These are phyloP conservation scores for Troilus luridus DNA, from an alignment of 2,888 invertebrate genomes.

Conservation along the genomic window DNA sequence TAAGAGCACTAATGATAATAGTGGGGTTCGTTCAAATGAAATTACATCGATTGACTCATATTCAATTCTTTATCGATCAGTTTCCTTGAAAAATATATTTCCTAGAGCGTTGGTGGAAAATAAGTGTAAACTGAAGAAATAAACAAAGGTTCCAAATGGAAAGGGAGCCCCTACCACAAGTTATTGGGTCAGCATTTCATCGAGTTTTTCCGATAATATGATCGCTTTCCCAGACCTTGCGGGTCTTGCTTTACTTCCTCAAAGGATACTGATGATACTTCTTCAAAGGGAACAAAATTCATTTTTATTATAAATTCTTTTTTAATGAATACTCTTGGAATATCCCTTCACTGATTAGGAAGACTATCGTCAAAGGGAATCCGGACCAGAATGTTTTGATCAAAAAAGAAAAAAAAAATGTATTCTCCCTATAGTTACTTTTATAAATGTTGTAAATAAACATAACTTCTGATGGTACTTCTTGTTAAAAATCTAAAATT, in stretches of 20 bases:
- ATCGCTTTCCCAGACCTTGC: not conserved
- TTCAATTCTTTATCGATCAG: too few species aligned
- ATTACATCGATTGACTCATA: too few species aligned
- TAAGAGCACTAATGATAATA: too few species aligned
- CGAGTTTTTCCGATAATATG: not conserved
- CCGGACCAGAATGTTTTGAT: too few species aligned
- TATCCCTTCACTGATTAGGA: not conserved
- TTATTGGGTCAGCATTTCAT: conserved; percentile 25
- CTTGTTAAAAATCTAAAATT: too few species aligned
- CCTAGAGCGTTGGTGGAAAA: not conserved
- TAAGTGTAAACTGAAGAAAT: not conserved
- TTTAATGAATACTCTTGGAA: not conserved
- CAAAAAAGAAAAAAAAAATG: not conserved
- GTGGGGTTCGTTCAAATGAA: too few species aligned
- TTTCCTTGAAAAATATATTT: not conserved
- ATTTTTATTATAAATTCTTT: not conserved
- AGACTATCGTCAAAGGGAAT: not conserved
- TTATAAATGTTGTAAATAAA: too few species aligned
- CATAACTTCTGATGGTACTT: too few species aligned
- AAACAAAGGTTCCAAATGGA: not conserved
- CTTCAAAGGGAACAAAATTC: not conserved
- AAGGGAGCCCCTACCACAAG: not conserved
- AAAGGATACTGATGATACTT: not conserved
- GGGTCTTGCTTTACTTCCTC: not conserved
- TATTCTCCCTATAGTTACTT: too few species aligned